A percentile compares a stretch with the other conserved stretches of the same genome.
These are phyloP conservation scores for Nemopilema nomurai DNA, from an alignment of 30 jellyfish, hydroid and myxozoan genomes.

Conservation along the genomic window DNA sequence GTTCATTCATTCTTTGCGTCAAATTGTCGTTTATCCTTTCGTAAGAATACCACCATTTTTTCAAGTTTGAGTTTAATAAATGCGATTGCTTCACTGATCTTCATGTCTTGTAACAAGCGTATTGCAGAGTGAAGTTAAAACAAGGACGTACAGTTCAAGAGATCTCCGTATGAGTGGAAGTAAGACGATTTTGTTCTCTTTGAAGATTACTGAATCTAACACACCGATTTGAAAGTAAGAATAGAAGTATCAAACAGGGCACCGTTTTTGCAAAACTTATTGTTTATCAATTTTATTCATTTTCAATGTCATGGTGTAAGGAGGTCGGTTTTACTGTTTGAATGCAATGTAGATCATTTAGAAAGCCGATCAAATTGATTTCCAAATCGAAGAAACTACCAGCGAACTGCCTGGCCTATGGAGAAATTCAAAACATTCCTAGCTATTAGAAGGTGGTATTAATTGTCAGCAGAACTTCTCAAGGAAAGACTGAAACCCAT, in stretches of 20 bases:
- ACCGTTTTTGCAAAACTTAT: neutral
- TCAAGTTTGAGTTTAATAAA: too few relatives aligned
- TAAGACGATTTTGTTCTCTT: constrained; percentile 20
- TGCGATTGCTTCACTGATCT: too few relatives aligned
- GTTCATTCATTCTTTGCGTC: too few relatives aligned
- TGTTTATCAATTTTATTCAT: neutral
- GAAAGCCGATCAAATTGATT: neutral
- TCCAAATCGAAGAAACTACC: too few relatives aligned
- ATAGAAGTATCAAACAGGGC: neutral
- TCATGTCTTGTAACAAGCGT: neutral
- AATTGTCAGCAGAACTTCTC: neutral
- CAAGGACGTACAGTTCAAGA: neutral
- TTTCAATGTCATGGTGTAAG: neutral
- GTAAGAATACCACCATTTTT: too few relatives aligned
- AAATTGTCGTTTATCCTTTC: too few relatives aligned
- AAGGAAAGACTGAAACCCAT: neutral
- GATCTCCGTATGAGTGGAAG: neutral
- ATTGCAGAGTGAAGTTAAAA: neutral
- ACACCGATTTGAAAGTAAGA: constrained; percentile 25
- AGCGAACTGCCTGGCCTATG: too few relatives aligned
- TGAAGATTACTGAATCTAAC: neutral
- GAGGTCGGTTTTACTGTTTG: neutral
- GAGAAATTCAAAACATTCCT: too few relatives aligned
- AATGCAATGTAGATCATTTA: neutral
- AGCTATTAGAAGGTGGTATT: too few relatives aligned